phyloP scores from a whole-genome alignment of 2,113 vertebrate species.

The Pionites leucogaster region DNA sequence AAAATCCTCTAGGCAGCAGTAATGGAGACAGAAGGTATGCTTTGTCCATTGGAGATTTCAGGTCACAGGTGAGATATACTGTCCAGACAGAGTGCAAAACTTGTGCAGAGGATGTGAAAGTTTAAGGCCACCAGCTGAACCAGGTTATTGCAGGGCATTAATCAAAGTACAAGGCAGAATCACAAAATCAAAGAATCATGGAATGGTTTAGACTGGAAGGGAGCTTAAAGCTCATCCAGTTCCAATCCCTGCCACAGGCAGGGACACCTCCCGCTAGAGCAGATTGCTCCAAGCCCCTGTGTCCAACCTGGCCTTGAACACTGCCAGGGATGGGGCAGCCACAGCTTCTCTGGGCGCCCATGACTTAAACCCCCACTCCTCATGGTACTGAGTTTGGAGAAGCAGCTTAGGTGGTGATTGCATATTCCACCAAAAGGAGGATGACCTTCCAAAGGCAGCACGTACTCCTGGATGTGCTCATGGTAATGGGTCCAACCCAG shows the following conservation, averaged over 20 bases:
- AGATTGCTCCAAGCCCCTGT: background rate
- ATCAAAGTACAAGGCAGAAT: background rate
- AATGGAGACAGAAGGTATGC: background rate
- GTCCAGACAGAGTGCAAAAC: background rate
- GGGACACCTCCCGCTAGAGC: background rate
- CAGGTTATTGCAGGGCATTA: background rate
- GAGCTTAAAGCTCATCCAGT: too few relatives aligned
- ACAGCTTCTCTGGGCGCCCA: background rate
- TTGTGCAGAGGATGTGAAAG: background rate
- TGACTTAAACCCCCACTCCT: background rate
- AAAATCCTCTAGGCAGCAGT: background rate
- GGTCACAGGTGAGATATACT: background rate
- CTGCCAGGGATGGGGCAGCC: background rate
- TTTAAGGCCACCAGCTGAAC: background rate
- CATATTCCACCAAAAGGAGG: background rate
- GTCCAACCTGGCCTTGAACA: background rate
- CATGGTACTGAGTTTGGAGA: background rate
- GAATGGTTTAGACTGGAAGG: too few relatives aligned
- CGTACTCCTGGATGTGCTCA: background rate
- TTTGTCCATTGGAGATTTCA: background rate
- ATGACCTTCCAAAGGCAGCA: background rate
- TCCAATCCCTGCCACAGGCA: too few relatives aligned
- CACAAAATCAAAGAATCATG: too few relatives aligned
- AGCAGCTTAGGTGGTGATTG: background rate
- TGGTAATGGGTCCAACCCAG: background rate